These are phyloP conservation scores for Meloidogyne chitwoodi DNA, from an alignment of 1,140 invertebrate species.

Conservation along the genomic window DNA sequence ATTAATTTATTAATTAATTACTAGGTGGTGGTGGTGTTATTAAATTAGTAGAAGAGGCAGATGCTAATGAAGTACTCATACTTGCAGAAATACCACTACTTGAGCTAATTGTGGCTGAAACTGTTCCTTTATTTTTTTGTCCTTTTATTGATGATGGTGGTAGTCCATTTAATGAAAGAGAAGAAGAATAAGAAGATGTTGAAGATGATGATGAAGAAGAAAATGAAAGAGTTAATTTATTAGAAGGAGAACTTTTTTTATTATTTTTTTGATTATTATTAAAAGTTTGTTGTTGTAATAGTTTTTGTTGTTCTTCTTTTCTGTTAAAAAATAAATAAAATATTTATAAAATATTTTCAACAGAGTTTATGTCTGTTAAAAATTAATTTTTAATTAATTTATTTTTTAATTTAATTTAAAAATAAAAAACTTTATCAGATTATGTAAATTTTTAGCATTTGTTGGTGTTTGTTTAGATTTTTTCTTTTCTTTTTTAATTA, in stretches of 20 bases:
- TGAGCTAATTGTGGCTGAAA: neutral
- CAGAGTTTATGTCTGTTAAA: neutral
- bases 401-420: neutral
- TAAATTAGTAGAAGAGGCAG: neutral
- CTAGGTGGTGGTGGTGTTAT: constrained; percentile 8
- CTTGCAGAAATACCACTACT: constrained; percentile 17
- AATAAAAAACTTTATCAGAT: constrained; percentile 12
- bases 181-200: constrained; percentile 4
- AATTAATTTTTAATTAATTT: too few species aligned
- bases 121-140: neutral
- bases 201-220: neutral
- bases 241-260: neutral
- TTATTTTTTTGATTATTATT: neutral
- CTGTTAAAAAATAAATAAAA: neutral
- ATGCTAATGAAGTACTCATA: neutral
- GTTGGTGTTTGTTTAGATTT: neutral
- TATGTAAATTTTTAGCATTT: constrained; percentile 12
- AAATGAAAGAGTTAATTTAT: neutral
- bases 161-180: constrained; percentile 7
- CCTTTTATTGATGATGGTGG: constrained; percentile 2
- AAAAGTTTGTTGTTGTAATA: neutral
- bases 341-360: too few species aligned
- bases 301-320: neutral
- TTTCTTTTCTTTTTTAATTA: neutral
- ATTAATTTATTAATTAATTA: neutral